Conservation (phyloP, 2,797 vertebrate species). For the Dermochelys coriacea region DNA sequence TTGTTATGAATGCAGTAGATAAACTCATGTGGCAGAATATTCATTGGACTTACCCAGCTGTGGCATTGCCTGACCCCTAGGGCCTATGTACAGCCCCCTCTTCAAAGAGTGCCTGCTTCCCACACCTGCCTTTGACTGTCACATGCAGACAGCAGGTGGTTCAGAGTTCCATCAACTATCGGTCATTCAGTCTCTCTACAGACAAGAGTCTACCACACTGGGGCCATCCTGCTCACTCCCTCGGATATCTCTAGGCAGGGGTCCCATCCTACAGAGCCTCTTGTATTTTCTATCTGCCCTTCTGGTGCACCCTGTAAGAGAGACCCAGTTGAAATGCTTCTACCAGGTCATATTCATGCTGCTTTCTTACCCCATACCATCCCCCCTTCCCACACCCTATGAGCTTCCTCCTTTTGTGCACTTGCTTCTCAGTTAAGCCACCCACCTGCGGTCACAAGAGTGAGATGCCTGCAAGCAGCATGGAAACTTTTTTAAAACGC, state of each 20-base stretch:
- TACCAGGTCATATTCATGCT: accelerated
- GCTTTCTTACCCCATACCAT: neutral
- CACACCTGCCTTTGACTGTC: neutral
- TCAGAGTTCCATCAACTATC: neutral
- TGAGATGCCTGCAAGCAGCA: no score
- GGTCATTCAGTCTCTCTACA: neutral
- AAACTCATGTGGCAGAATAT: neutral
- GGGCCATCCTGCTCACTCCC: neutral
- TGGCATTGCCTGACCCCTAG: neutral
- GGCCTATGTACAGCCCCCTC: neutral
- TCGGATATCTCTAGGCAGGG: neutral
- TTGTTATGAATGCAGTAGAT: neutral
- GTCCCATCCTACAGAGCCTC: neutral
- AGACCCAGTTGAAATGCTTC: neutral
- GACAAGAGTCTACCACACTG: neutral
- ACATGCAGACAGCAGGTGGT: neutral
- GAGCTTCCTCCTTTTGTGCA: neutral
- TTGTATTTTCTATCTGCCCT: accelerated
- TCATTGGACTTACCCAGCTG: neutral
- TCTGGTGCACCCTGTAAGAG: neutral
- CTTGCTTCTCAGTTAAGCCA: neutral
- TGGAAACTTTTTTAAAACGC: no score
- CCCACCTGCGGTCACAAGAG: neutral
- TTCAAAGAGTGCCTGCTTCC: no score
- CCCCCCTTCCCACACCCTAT: neutral